These are phyloP conservation scores for Rhinichthys klamathensis DNA, from an alignment of 2,113 vertebrate species.

Conservation along the genomic window DNA sequence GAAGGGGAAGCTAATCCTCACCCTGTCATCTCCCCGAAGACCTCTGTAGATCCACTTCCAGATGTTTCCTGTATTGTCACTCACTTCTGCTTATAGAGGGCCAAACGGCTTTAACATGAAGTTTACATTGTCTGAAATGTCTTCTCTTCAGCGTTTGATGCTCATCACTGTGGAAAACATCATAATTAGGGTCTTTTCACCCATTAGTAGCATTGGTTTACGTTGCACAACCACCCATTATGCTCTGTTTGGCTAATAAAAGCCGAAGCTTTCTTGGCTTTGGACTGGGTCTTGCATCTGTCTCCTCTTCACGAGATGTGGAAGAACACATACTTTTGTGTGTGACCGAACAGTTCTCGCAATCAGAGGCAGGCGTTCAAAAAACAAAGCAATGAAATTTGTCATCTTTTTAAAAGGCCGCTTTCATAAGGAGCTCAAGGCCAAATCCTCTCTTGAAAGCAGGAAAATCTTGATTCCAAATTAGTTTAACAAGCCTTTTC, in stretches of 20 bases:
- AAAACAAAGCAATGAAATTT: constrained; percentile 47
- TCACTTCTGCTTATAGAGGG: constrained; percentile 34
- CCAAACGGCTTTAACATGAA: constrained; percentile 31
- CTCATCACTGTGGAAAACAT: constrained; percentile 37
- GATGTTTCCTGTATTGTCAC: constrained; percentile 57
- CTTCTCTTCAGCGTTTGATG: constrained; percentile 41
- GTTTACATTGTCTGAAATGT: constrained; percentile 37
- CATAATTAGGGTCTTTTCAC: constrained; percentile 37
- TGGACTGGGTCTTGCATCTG: constrained; percentile 55
- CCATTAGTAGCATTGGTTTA: constrained; percentile 40
- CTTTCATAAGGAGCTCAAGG: constrained; percentile 51
- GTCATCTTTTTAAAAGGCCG: constrained; percentile 36
- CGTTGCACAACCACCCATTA: constrained; percentile 35
- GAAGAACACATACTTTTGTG: constrained; percentile 43
- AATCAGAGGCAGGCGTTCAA: constrained; percentile 47
- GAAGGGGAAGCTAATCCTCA: constrained; percentile 23
- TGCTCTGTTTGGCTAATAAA: constrained; percentile 21
- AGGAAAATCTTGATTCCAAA: constrained; percentile 55
- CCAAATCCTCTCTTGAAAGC: constrained; percentile 53
- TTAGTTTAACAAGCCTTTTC: constrained; percentile 58
- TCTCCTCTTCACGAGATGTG: constrained; percentile 45
- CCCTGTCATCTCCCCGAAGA: constrained; percentile 50
- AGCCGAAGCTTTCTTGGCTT: constrained; percentile 27
- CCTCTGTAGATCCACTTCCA: constrained; percentile 53
- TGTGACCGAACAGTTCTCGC: constrained; percentile 43